A percentile compares a stretch with the other conserved stretches of the same genome.
phyloP scores from a whole-genome alignment of 1,140 invertebrate genomes.

The Sycobia sp. region DNA sequence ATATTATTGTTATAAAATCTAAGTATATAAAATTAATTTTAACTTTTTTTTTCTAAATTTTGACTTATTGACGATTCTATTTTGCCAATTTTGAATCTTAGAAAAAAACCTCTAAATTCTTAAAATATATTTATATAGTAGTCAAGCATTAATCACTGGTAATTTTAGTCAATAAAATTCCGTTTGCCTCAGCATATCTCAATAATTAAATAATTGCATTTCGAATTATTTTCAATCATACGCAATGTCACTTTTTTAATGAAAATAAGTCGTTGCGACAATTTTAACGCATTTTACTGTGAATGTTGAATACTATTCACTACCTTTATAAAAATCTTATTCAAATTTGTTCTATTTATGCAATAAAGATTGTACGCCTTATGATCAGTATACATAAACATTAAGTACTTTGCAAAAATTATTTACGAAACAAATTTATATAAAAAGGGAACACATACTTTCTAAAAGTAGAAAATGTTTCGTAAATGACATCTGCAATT shows the following conservation, averaged over 20 bases:
- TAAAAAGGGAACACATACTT: too few species aligned
- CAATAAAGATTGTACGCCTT: too few species aligned
- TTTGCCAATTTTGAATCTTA: conserved; percentile 2
- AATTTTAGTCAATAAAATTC: conserved; percentile 11
- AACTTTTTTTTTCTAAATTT: background rate
- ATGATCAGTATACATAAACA: too few species aligned
- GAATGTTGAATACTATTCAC: background rate
- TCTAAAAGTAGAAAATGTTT: too few species aligned
- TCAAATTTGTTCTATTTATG: background rate
- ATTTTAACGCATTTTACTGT: conserved; percentile 9
- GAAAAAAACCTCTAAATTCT: conserved; percentile 6
- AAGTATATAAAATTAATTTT: background rate
- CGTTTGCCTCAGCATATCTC: background rate
- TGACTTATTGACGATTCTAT: background rate
- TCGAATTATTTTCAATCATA: conserved; percentile 4
- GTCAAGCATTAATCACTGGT: conserved; percentile 8
- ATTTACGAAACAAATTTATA: too few species aligned
- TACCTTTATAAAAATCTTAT: background rate
- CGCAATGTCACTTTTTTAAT: conserved; percentile 7
- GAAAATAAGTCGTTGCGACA: conserved; percentile 20
- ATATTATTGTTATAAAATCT: background rate
- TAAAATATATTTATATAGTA: conserved; percentile 16
- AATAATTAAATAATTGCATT: background rate
- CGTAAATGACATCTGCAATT: too few species aligned
- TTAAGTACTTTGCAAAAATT: too few species aligned